Conservation (phyloP, 1,140 invertebrate species). For the Doryteuthis pealeii region DNA sequence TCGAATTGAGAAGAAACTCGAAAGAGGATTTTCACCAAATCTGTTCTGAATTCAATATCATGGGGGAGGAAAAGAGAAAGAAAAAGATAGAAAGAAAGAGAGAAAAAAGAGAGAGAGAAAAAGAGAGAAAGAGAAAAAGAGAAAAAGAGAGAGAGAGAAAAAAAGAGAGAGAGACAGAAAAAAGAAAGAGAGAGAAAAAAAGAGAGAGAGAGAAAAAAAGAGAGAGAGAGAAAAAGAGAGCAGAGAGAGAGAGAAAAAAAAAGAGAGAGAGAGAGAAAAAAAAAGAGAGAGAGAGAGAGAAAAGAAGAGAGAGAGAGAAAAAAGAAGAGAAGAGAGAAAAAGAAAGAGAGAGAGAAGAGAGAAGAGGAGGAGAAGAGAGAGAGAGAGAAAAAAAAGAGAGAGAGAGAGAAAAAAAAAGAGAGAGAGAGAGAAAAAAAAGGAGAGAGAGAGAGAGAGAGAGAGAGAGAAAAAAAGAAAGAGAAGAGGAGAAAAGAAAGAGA, state of each 20-base stretch:
- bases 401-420: neutral
- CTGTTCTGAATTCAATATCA: no score
- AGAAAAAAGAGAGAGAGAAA: no score
- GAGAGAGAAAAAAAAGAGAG: neutral
- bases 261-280: neutral
- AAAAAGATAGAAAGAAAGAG: no score
- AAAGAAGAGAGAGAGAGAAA: neutral
- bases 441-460: neutral
- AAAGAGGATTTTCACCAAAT: no score
- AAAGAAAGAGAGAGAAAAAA: conserved; percentile 2
- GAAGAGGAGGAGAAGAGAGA: neutral
- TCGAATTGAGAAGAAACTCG: no score
- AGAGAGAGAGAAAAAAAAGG: neutral
- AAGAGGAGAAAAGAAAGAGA: neutral
- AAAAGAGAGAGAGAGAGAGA: neutral
- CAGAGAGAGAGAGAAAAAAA: neutral
- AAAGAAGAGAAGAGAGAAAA: neutral
- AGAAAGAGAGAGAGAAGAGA: neutral
- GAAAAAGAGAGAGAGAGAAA: neutral
- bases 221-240: neutral
- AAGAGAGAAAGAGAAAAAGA: neutral
- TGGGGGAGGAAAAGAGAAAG: no score
- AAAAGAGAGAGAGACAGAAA: neutral
- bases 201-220: neutral
- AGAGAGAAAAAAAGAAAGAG: neutral